Percentiles rank a stretch among this genome's conserved stretches.
Conservation (phyloP, 1,140 invertebrate species). For the Zaprionus ghesquierei region DNA sequence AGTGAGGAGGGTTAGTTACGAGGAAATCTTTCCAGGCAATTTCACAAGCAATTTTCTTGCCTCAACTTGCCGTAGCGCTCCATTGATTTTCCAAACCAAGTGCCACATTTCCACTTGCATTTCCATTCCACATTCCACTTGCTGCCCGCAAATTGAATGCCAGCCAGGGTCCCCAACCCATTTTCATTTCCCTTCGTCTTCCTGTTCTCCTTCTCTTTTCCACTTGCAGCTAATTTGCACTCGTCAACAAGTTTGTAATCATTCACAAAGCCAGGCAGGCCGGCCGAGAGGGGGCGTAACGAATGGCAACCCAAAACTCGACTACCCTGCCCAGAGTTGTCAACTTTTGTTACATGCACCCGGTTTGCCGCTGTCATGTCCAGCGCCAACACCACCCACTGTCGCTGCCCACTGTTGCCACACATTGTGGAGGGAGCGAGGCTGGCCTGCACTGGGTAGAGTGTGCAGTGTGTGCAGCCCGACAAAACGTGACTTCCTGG, state of each 20-base stretch:
- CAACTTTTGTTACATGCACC: constrained; percentile 31
- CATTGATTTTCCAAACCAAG: constrained; percentile 7
- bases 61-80: not conserved
- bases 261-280: constrained; percentile 46
- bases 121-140: not conserved
- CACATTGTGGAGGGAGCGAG: not conserved
- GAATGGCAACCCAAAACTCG: not conserved
- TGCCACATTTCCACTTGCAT: not conserved
- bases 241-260: constrained; percentile 54
- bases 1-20: not conserved
- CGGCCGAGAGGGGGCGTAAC: no score
- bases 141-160: constrained; percentile 28
- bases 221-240: constrained; percentile 50
- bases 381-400: constrained; percentile 9
- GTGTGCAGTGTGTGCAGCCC: not conserved
- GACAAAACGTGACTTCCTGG: constrained; percentile 46
- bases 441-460: constrained; percentile 2
- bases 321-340: constrained; percentile 15
- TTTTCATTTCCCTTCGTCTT: not conserved
- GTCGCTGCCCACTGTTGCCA: constrained; percentile 20
- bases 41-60: not conserved
- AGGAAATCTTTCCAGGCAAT: not conserved
- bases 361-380: constrained; percentile 42
- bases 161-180: constrained; percentile 31
- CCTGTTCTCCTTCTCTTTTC: not conserved